Evolutionary conservation across 2,888 invertebrate species (phyloP), one percentile per base, ranked within the genome.

Genomic region (Hirtodrosophila alboralis): DNA sequence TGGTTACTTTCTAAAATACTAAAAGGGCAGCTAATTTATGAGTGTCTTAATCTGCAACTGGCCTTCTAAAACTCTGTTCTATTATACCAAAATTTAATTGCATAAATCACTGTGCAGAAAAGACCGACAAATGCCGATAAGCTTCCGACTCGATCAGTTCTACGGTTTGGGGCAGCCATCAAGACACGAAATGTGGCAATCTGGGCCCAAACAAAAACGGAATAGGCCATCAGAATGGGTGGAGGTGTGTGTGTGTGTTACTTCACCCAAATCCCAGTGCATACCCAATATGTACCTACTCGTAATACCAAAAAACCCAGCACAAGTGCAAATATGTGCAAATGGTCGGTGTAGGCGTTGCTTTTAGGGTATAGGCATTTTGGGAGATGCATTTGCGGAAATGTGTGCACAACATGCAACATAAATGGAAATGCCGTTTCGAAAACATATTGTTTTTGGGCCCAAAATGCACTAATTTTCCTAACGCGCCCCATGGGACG

Each of bases 371-470:
- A 33, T 8, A 37, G 37, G 12, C 10, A 2, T n/a, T n/a, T n/a
- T 26, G 16, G 40, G 48, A 37, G 44, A 23, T 77, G 86, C 81
- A 81, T 81, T 86, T 86, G 78, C 86, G 80, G 84, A 81, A 80
- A 80, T 86, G 79, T 80, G 79, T 84, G 84, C 86, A 80, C 86
- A 79, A 86, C 79, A 80, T 80, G 79, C 79, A 80, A 80, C 86
- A 80, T 84, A 80, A 80, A 79, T 79, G 79, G 77, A 79, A 79
- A 79, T 79, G 79, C 86, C 76, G 68, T 84, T 79, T 73, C 63
- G 84, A 81, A 86, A 86, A 86, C 86, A 86, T 86, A 80, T 80
- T 80, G 86, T 81, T 81, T 86, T 81, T 84, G 84, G 66, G 84
- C 59, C 57, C 62, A 84, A 86, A 86, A 80, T 73, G 77, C 84